phyloP scores from a whole-genome alignment of 2,113 vertebrate genomes.

The Thermophis baileyi region DNA sequence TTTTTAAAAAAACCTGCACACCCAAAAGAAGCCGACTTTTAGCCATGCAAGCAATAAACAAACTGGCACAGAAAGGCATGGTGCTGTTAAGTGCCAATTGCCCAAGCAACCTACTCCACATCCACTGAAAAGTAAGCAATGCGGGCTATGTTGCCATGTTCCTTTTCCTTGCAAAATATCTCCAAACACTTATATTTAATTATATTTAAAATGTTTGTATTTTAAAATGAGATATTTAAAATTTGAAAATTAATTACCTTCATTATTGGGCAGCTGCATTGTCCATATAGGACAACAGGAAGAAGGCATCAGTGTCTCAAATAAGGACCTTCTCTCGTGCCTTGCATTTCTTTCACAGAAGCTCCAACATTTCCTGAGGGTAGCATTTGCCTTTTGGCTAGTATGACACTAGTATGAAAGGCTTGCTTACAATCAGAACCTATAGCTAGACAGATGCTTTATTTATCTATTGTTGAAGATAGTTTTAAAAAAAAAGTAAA shows the following conservation, averaged over 20 bases:
- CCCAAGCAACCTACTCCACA: neutral
- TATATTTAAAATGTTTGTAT: neutral
- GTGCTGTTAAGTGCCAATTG: neutral
- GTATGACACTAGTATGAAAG: neutral
- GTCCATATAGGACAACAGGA: accelerated
- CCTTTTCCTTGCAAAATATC: constrained; percentile 3
- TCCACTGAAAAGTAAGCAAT: neutral
- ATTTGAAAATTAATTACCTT: neutral
- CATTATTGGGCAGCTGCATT: neutral
- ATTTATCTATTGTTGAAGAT: neutral
- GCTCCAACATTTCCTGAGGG: neutral
- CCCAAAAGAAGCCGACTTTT: neutral
- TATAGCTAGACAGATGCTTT: neutral
- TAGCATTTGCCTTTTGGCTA: too few relatives aligned
- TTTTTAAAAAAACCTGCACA: neutral
- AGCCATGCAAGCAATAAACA: neutral
- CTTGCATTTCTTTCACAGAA: neutral
- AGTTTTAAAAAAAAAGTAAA: neutral
- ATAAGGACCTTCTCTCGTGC: neutral
- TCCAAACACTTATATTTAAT: neutral
- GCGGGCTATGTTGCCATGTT: neutral
- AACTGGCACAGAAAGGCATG: neutral
- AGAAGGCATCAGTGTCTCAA: neutral
- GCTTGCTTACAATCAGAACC: neutral
- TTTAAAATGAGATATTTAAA: neutral